Percentiles rank a stretch among this genome's conserved stretches.
Conservation (phyloP, 2,797 vertebrate species). For the Podarcis lilfordi region DNA sequence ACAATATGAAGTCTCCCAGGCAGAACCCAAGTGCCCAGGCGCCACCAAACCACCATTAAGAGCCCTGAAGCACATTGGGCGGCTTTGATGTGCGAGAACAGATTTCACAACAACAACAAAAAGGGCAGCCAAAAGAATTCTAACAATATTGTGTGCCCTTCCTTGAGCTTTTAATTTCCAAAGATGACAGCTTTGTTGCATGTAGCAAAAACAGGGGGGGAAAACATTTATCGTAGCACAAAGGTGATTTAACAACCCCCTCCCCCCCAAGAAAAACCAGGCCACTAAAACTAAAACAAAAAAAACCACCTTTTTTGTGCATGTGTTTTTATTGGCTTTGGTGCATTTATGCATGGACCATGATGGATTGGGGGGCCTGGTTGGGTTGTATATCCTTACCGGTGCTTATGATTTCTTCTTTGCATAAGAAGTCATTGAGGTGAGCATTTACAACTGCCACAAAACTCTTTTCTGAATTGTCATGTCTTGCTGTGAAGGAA, state of each 20-base stretch:
- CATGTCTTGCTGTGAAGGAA: constrained; percentile 48
- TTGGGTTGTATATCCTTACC: constrained; percentile 56
- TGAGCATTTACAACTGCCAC: constrained; percentile 55
- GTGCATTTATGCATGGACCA: constrained; percentile 70
- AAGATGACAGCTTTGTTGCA: constrained; percentile 30
- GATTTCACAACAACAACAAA: constrained; percentile 10
- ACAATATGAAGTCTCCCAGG: constrained; percentile 18
- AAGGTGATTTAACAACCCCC: constrained; percentile 25
- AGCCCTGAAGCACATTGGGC: constrained; percentile 12
- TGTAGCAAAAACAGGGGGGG: not conserved
- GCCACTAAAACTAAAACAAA: constrained; percentile 33
- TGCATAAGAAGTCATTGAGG: constrained; percentile 53
- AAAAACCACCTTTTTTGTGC: constrained; percentile 56
- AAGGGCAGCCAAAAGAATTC: constrained; percentile 45
- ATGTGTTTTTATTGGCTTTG: constrained; percentile 60
- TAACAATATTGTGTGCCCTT: constrained; percentile 38
- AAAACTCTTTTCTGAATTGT: constrained; percentile 47
- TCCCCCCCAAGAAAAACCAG: not conserved
- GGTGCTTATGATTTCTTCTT: constrained; percentile 64
- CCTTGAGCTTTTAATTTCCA: constrained; percentile 37
- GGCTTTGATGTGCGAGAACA: constrained; percentile 28
- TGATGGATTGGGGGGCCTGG: constrained; percentile 53
- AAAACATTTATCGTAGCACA: constrained; percentile 24
- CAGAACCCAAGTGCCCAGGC: constrained; percentile 32
- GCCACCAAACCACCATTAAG: constrained; percentile 18